These are phyloP conservation scores for Nothobranchius furzeri DNA, from an alignment of 2,113 vertebrate species.

Conservation along the genomic window DNA sequence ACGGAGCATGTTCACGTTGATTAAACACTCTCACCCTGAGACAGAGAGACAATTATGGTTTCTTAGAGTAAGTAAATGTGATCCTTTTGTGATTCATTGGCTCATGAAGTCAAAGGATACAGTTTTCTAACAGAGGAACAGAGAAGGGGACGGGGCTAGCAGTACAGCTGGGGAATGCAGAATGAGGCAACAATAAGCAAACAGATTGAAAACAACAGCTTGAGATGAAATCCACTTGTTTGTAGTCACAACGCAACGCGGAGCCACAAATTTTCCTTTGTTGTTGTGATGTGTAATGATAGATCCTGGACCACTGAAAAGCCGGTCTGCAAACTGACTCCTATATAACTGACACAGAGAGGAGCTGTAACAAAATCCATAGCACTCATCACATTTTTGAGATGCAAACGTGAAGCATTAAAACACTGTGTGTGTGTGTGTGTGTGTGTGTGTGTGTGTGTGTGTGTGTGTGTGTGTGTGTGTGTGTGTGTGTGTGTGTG, in stretches of 20 bases:
- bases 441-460: not conserved
- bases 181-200: conserved; percentile 37
- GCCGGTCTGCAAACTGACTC: conserved; percentile 28
- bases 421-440: conserved; percentile 11
- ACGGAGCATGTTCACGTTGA: conserved; percentile 46
- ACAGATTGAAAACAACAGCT: conserved; percentile 7
- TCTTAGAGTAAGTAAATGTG: conserved; percentile 44
- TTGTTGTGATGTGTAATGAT: conserved; percentile 34
- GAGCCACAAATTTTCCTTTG: conserved; percentile 10
- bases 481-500: not conserved
- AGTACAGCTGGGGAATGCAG: conserved; percentile 13
- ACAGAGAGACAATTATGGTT: conserved; percentile 47
- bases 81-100: conserved; percentile 29
- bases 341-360: conserved; percentile 32
- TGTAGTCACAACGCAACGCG: conserved; percentile 8
- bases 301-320: conserved; percentile 7
- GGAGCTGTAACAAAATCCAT: conserved; percentile 29
- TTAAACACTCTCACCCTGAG: conserved; percentile 42
- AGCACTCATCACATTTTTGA: conserved; percentile 1
- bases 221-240: conserved; percentile 26
- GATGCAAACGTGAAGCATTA: conserved; percentile 38
- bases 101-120: conserved; percentile 44
- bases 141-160: conserved; percentile 2
- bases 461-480: conserved; percentile 14
- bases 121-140: conserved; percentile 1